Evolutionary conservation across 2,113 vertebrate genomes (phyloP), one percentile per base, ranked within the genome.

Genomic region (Leucoraja erinaceus): DNA sequence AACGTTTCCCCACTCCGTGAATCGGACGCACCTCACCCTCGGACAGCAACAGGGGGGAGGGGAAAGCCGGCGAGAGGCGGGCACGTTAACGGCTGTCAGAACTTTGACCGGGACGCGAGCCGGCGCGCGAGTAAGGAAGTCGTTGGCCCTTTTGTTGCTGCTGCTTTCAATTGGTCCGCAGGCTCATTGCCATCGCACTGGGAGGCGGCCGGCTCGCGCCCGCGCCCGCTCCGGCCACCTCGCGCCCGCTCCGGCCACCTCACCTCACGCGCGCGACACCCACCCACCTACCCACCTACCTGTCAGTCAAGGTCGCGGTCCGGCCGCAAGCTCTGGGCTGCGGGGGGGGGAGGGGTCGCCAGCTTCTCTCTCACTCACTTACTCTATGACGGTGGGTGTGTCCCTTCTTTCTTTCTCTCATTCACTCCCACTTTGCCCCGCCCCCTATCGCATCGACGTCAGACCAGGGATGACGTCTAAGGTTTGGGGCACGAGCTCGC

Each of bases 101-200:
- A 88, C 59, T 88, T 88, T 88, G 56, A 9, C 33, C 4, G 20
- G 66, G 90, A 70, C 54, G 33, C 54, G 10, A 91, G 8, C 20
- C 4, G 66, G 31, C 33, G 31, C 66, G 90, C 66, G 33, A 63
- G 66, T 91, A 22, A 74, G 90, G 90, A 91, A 91, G 90, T 70
- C 90, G 90, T 91, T 91, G 68, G 38, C 25, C 33, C 90, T 72
- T 70, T 84, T 84, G 81, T 84, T 84, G 81, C 16, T 54, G 4
- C 20, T 28, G 68, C 9, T 91, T 91, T 72, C 54, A 91, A 91
- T 91, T 91, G 66, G 66, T 70, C 31, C 3, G 38, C 66, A 28
- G 66, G 33, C 90, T 91, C 90, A 91, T 47, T 91, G 68, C 90
- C 90, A 91, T 91, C 90, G 72, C 33, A 91, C 0, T 54, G 31